Evolutionary conservation across 2,888 invertebrate genomes (phyloP), one percentile per base, ranked within the genome.

Genomic region (Pegoplata infirma): DNA sequence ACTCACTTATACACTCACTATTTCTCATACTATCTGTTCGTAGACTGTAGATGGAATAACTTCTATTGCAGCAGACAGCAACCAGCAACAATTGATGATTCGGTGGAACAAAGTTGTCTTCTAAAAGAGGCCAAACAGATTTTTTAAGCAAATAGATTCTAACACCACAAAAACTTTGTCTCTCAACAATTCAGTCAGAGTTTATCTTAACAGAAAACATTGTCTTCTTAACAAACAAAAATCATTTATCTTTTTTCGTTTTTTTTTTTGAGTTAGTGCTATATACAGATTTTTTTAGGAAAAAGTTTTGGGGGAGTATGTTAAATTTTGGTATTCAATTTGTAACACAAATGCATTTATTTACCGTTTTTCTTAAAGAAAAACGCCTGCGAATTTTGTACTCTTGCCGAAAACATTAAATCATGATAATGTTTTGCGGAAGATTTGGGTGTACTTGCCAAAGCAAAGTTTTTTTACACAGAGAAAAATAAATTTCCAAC

Each of bases 221-320:
- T 79, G 79, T 79, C 79, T 72, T 72, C 47, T 75, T 67, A 79
- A 72, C 75, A 79, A 75, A 79, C 71, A 72, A 79, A 69, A 75
- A 75, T 79, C 75, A 79, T 79, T 79, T 79, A 79, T 79, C 79
- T 79, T 67, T 25, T 47, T 69, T 16, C 53, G 1, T 23, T 51
- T n/a, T 53, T 53, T 25, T 53, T 32, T 56, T 28, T 40, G 3
- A 12, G 2, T 55, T 5, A 16, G 21, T 28, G 36, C 21, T 36
- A 10, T 4, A 12, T 21, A 53, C 36, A 40, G 36, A 40, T 40
- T 40, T 40, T 40, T 10, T n/a, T 40, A 12, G 12, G n/a, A 2
- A n/a, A 40, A n/a, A n/a, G 5, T n/a, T 5, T 36, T 16, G 56
- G 3, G 14, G 21, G 12, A 36, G 49, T 40, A 40, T 40, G n/a